Evolutionary conservation across 2,113 vertebrate species (phyloP), one percentile per base, ranked within the genome.

Genomic region (Piprites chloris): DNA sequence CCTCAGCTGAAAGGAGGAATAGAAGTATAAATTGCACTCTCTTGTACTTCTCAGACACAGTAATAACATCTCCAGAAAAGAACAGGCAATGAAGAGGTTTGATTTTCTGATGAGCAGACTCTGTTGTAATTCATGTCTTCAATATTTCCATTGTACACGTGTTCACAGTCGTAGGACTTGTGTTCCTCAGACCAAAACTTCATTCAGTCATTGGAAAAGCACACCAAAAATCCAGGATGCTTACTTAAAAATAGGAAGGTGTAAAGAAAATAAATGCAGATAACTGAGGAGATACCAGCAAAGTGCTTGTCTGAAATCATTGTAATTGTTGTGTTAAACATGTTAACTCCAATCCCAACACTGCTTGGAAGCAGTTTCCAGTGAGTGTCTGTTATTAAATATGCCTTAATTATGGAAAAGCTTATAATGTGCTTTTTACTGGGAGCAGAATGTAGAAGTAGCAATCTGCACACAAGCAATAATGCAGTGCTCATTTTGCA

Each of bases 1-100:
- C 28, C 72, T 96, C 75, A 71, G 75, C 41, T 90, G 85, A 88
- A 77, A 93, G 72, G 55, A 95, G 55, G 61, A 91, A 82, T 8
- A 61, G n/a, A 78, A 73, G 46, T 55, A 63, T 24, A 91, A 96
- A 93, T 76, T 73, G 52, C 59, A 79, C n/a, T 3, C 0, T 37
- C 50, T 71, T 86, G 55, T 90, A 42, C 14, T 83, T 85, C 44
- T 80, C 55, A 80, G 85, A 56, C 66, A 79, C 23, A 19, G 74
- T 69, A 89, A 79, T 92, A 73, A 89, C 19, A 83, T 39, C 66
- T 58, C 33, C 65, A 61, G 77, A 89, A 27, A 52, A 66, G 72
- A 83, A 81, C n/a, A 89, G 90, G 58, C 28, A 81, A 32, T n/a
- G 80, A 61, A 77, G 69, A 82, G 61, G 75, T 76, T 26, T 90